Evolutionary conservation across 1,140 invertebrate genomes (phyloP).

Genomic region (Formica exsecta): DNA sequence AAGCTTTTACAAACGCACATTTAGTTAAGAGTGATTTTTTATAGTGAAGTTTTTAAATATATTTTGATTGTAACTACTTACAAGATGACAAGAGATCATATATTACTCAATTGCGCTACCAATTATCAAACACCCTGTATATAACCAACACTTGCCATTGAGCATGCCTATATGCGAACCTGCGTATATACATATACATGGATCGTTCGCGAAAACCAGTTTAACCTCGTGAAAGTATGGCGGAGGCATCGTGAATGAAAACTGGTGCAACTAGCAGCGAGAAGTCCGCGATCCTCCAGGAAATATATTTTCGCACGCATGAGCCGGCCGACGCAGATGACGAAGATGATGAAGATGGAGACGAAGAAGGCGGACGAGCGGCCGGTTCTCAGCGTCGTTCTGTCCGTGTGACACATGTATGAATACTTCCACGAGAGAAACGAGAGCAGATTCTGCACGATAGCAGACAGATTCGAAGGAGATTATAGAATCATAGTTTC

Average conservation of each 20-base stretch:
- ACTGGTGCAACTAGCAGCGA: conserved; percentile 59
- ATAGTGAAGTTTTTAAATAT: not conserved
- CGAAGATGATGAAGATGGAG: conserved; percentile 17
- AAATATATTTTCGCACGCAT: conserved; percentile 67
- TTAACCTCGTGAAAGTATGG: conserved; percentile 68
- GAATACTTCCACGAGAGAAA: conserved; percentile 65
- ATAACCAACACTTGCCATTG: conserved; percentile 32
- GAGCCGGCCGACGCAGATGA: conserved; percentile 22
- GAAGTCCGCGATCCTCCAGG: conserved; percentile 38
- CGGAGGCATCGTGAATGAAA: conserved; percentile 66
- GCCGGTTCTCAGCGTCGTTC: conserved; percentile 47
- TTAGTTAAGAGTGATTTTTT: not conserved
- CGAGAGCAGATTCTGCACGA: conserved; percentile 38
- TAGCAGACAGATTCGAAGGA: conserved; percentile 9
- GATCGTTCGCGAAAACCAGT: conserved; percentile 67
- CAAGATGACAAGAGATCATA: not conserved
- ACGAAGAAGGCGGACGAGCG: not conserved
- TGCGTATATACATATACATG: not conserved
- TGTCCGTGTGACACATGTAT: conserved; percentile 38
- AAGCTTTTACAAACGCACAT: not conserved
- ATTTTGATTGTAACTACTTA: not conserved
- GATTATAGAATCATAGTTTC: conserved; percentile 37
- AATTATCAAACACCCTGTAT: conserved; percentile 14
- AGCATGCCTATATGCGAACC: conserved; percentile 23
- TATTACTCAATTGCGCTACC: not conserved